Evolutionary conservation across 2,113 vertebrate species (phyloP), one percentile per base, ranked within the genome.

Genomic region (Coreoperca whiteheadi): DNA sequence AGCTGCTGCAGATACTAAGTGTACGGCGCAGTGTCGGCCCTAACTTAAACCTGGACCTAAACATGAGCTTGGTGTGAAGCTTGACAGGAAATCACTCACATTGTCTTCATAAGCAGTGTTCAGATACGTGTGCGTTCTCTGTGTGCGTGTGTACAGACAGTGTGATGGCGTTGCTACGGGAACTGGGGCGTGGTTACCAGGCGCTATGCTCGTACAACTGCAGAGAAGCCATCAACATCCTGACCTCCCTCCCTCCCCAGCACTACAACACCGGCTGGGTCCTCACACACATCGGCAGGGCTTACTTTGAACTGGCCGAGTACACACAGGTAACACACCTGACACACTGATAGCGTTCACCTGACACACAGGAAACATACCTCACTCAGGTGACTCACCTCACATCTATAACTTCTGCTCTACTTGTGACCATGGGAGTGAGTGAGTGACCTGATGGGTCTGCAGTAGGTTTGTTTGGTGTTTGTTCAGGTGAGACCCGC

Each of bases 201-300:
- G 98, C 98, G n/a, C 93, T 99, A 89, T 99, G 98, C 79, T 98
- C 97, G 0, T 99, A 99, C 94, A 99, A 97, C 96, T 99, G 98
- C 89, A 97, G 96, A 93, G 98, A 99, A 87, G 98, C 98, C 63
- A 98, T 99, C 84, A 95, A 88, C 86, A 97, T 99, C 83, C 90
- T 99, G 86, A 98, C 96, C 87, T 97, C 99, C 64, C 96, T 99
- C 1, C 98, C 98, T 9, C 98, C 98, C 50, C 98, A 99, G 86
- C 98, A 99, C 94, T 99, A 99, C 94, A 98, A 97, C 94, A 99
- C 98, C 0, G 98, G 98, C 86, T 99, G 98, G 98, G 98, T 99
- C 56, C 94, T 99, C 85, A 97, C 97, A 56, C 98, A 98, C 80
- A 97, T 99, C 50, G 98, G 98, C 85, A 96, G 97, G 87, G 98